Conservation (phyloP, 2,888 invertebrate genomes). For the Tuberolachnus salignus region DNA sequence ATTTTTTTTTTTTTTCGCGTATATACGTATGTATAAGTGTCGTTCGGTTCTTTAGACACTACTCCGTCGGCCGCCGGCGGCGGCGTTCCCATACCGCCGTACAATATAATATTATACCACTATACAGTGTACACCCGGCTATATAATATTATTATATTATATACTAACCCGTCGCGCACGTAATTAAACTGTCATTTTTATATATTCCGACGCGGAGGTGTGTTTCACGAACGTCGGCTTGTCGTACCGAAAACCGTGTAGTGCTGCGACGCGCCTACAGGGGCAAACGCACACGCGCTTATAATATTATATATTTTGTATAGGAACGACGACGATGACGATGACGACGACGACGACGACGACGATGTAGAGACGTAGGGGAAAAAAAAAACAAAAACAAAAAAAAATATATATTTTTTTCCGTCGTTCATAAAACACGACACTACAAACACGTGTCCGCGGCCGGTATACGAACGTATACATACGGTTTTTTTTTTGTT, state of each 20-base stretch:
- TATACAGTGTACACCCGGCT: too few relatives aligned
- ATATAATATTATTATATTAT: neutral
- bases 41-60: conserved; percentile 1
- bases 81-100: neutral
- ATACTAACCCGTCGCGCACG: neutral
- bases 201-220: conserved; percentile 37
- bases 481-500: too few relatives aligned
- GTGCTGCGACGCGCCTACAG: neutral
- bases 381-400: neutral
- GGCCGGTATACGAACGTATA: too few relatives aligned
- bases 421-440: too few relatives aligned
- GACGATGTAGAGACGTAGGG: too few relatives aligned
- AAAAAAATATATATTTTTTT: neutral
- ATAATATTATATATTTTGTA: too few relatives aligned
- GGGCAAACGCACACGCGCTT: conserved; percentile 3
- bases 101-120: too few relatives aligned
- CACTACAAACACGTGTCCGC: neutral
- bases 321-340: too few relatives aligned
- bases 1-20: too few relatives aligned
- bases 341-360: neutral
- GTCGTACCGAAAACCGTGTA: conserved; percentile 9
- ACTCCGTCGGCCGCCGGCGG: neutral
- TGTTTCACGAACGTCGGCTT: conserved; percentile 23
- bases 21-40: neutral
- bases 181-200: conserved; percentile 52